Evolutionary conservation across 2,113 vertebrate genomes (phyloP), one percentile per base, ranked within the genome.

Genomic region (Grammomys dolichurus): DNA sequence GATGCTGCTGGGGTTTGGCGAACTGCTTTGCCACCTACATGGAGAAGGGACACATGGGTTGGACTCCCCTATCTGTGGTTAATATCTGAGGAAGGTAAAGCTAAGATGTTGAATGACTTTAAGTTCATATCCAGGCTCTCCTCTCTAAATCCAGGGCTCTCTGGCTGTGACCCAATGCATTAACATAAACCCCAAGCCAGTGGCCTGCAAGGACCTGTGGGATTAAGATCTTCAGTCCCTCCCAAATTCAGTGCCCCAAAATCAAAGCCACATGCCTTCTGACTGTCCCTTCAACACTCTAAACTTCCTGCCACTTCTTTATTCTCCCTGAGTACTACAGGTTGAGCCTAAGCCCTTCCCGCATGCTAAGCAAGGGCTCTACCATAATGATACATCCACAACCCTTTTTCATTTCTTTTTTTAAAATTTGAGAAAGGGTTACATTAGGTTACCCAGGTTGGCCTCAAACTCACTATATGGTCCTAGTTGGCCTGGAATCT

Each of bases 1-100:
- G 89, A 40, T 54, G 70, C 22, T 60, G 19, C 14, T 5, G 6
- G 60, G 65, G 85, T 14, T 5, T 84, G 28, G 48, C 26, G 40
- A 73, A 43, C 69, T 6, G 26, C 19, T 56, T 51, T 51, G 11
- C 65, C 17, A 20, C 10, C 6, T 2, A 58, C 31, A 12, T 31
- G 28, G 16, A 60, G 72, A 69, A 95, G 10, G 40, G 72, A n/a
- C 3, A 4, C 19, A 13, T 6, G 72, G 43, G 33, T 10, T 63
- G 24, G 33, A 19, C 76, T 78, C 94, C 36, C 54, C 46, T 69
- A 54, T 36, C 17, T 60, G 54, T 31, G 22, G 58, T 81, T 90
- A 36, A 76, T 36, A 93, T 58, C 87, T 81, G 69, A 90, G 70
- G 46, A 94, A 91, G 54, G 51, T 76, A 48, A 97, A 51, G 17